Percentiles rank a stretch among this genome's conserved stretches.
Conservation (phyloP, 2,888 invertebrate species). For the Drosophila cyrtoloma region DNA sequence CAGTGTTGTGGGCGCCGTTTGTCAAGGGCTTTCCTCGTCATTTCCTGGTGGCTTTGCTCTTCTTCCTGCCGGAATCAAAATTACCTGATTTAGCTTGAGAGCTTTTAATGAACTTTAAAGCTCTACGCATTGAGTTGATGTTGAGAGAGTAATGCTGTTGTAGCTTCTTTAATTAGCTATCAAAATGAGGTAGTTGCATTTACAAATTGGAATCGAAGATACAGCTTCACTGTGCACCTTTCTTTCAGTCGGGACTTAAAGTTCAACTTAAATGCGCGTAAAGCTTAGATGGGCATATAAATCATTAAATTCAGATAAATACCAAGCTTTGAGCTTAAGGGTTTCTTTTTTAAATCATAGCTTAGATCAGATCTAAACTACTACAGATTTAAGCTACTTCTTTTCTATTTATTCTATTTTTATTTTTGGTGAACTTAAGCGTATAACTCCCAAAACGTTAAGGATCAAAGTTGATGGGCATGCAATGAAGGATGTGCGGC, state of each 20-base stretch:
- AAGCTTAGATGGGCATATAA: too few species aligned
- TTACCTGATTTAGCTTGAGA: constrained; percentile 23
- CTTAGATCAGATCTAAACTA: background rate
- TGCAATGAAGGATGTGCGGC: background rate
- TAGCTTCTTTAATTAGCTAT: background rate
- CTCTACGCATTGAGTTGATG: background rate
- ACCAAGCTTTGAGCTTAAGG: background rate
- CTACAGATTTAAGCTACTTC: background rate
- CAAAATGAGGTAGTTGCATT: background rate
- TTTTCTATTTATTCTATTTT: background rate
- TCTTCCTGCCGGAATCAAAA: constrained; percentile 24
- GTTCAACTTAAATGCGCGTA: background rate
- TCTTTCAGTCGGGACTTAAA: background rate
- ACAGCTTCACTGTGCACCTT: background rate
- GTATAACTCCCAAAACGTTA: background rate
- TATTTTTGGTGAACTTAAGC: background rate
- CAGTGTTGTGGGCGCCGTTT: constrained; percentile 33
- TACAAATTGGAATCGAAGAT: background rate
- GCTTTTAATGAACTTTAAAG: constrained; percentile 29
- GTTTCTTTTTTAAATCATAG: background rate
- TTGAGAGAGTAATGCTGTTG: background rate
- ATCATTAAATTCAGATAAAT: background rate
- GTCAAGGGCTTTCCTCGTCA: constrained; percentile 45
- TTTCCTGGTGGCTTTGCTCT: constrained; percentile 31
- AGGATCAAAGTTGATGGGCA: background rate